A percentile compares a stretch with the other conserved stretches of the same genome.
These are phyloP conservation scores for Manacus vitellinus DNA, from an alignment of 2,113 vertebrate genomes.

Conservation along the genomic window DNA sequence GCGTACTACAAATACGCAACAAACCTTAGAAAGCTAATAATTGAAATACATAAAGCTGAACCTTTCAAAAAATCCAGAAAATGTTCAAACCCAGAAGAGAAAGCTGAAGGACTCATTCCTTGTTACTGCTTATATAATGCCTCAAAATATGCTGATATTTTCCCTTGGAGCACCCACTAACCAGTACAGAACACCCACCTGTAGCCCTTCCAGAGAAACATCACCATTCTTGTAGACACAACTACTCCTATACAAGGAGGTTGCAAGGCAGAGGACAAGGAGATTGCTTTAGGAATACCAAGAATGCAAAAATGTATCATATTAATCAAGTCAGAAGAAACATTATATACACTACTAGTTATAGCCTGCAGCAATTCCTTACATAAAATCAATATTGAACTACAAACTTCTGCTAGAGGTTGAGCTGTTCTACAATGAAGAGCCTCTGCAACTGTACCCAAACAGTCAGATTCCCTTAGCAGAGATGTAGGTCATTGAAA, in stretches of 20 bases:
- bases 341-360: neutral
- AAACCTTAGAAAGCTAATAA: neutral
- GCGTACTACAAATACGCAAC: neutral
- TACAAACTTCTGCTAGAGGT: neutral
- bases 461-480: neutral
- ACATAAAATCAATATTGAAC: neutral
- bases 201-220: neutral
- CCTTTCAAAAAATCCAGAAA: neutral
- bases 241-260: neutral
- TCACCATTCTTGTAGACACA: neutral
- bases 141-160: neutral
- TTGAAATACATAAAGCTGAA: neutral
- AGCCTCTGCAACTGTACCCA: neutral
- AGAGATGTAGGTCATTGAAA: neutral
- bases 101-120: neutral
- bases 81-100: neutral
- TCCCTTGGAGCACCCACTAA: neutral
- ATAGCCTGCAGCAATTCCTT: neutral
- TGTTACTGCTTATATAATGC: neutral
- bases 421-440: neutral
- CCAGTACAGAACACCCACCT: neutral
- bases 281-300: neutral
- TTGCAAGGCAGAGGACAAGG: neutral
- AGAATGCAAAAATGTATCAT: fast-evolving
- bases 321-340: neutral